Base-by-base conservation (phyloP, 2,888 invertebrate genomes). In the Nyleta sp. region DNA sequence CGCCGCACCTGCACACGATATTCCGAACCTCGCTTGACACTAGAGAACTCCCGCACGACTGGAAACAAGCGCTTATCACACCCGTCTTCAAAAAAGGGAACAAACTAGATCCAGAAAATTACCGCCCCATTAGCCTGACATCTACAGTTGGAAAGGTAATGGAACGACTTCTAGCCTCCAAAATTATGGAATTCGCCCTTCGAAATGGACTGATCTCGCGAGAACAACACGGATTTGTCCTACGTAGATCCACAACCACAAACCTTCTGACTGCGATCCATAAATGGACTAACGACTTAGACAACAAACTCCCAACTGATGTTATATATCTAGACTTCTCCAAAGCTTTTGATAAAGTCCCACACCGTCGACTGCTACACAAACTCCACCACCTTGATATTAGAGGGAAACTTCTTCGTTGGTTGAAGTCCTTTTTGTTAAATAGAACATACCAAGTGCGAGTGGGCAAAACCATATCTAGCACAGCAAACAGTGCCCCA, bases 221-320 rank as follows among this genome's bases (percentile, higher is more conserved):
- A 2, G 2, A 55, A 4, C 68, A 68, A 7, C 68, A 68, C 15
- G 55, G 67, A 1, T 68, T 68, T 31, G 17, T 68, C 8, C 55
- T 55, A 0, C 22, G 55, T 11, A n/a, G 55, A 24, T 64, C 52
- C 2, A 24, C 24, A 0, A 4, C 28, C 3, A 24, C 28, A 28
- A 50, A 50, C 15, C 28, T 50, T 8, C 50, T 50, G 8, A n/a
- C 22, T 0, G 11, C 24, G 0, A 8, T 55, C 2, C 15, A 35
- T 5, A 10, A 18, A 15, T 55, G 55, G 18, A 33, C 59, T 1
- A 22, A 6, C 1, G 24, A 5, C 44, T 11, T 44, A 4, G 17
- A 59, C 20, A n/a, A 18, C 1, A 11, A 18, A 11, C 8, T 10
- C 5, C 31, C 59, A 0, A 18, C 31, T 3, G 55, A 67, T 20